Evolutionary conservation across 2,888 invertebrate genomes (phyloP).

Genomic region (Acronicta aceris): DNA sequence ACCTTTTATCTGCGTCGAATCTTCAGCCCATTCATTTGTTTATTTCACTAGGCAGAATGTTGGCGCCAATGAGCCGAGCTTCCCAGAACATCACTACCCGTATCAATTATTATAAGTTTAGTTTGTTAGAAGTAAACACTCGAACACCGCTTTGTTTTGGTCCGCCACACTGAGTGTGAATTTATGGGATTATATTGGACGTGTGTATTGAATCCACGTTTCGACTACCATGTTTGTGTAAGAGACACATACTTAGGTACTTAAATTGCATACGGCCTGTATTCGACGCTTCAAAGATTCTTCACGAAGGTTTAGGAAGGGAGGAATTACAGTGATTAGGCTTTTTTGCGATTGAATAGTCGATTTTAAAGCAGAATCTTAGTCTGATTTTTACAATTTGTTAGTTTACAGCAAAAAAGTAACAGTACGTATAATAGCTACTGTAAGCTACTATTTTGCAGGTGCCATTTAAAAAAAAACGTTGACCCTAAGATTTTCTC

Average conservation of each 20-base stretch:
- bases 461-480: no score
- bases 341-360: no score
- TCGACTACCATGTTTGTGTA: neutral
- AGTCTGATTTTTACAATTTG: no score
- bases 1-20: conserved; percentile 51
- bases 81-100: conserved; percentile 59
- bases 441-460: no score
- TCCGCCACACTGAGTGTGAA: conserved; percentile 39
- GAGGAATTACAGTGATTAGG: no score
- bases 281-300: no score
- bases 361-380: no score
- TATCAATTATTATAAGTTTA: conserved; percentile 61
- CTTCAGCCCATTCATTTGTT: conserved; percentile 59
- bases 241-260: neutral
- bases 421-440: no score
- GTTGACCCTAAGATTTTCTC: no score
- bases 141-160: conserved; percentile 50
- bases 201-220: conserved; percentile 13
- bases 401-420: no score
- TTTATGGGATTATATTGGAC: conserved; percentile 33
- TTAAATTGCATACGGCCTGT: no score
- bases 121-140: conserved; percentile 51
- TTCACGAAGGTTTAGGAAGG: no score
- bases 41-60: conserved; percentile 61
- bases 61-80: conserved; percentile 63